Conservation (phyloP, 2,113 vertebrate species). For the Periophthalmus modestus region DNA sequence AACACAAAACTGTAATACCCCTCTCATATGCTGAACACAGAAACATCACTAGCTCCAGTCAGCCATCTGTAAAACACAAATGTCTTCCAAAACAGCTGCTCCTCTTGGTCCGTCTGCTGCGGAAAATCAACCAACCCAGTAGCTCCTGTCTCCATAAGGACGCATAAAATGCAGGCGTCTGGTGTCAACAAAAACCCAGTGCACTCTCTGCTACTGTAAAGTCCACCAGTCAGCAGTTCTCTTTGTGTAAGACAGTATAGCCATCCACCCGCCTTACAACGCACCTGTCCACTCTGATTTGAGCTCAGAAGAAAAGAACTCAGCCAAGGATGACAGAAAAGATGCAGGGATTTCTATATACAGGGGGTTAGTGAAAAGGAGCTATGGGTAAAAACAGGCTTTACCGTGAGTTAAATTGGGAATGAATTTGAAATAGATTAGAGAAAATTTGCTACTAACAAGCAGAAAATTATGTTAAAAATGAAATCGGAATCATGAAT, state of each 20-base stretch:
- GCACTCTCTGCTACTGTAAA: conserved; percentile 10
- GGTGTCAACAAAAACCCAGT: conserved; percentile 24
- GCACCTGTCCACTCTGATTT: conserved; percentile 22
- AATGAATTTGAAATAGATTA: too few species aligned
- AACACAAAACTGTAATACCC: conserved; percentile 6
- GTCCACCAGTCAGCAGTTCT: conserved; percentile 22
- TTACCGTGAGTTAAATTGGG: not conserved
- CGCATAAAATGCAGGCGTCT: conserved; percentile 18
- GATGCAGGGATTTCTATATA: conserved; percentile 9
- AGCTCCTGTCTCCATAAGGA: conserved; percentile 37
- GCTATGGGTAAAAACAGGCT: not conserved
- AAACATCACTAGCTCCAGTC: conserved; percentile 20
- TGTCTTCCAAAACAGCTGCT: conserved; percentile 37
- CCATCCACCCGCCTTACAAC: not conserved
- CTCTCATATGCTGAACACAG: conserved; percentile 19
- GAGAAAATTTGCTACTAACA: too few species aligned
- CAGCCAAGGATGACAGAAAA: not conserved
- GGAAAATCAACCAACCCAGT: conserved; percentile 13
- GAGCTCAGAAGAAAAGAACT: not conserved
- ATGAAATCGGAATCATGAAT: too few species aligned
- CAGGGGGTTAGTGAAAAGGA: conserved; percentile 6
- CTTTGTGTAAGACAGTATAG: conserved; percentile 5
- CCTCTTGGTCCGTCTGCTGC: conserved; percentile 5
- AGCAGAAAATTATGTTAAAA: too few species aligned
- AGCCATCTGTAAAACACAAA: conserved; percentile 36